Percentiles rank a stretch among this genome's conserved stretches.
These are phyloP conservation scores for Leptogaster cylindrica DNA, from an alignment of 2,888 invertebrate species.

Conservation along the genomic window DNA sequence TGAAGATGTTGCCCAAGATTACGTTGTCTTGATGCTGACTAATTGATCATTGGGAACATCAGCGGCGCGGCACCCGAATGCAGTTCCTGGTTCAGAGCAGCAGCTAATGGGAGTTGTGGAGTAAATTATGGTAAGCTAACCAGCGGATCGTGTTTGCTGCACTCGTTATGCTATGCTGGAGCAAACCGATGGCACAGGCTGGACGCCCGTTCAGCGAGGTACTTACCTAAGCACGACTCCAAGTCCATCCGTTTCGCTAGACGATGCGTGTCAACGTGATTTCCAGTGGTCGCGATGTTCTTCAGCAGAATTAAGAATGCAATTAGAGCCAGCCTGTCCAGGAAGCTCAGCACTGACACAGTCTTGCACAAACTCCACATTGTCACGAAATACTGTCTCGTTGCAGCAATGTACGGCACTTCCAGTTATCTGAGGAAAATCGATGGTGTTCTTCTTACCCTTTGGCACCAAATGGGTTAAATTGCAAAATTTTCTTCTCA, in stretches of 20 bases:
- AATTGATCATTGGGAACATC: too few species aligned
- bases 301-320: constrained; percentile 39
- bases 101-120: too few species aligned
- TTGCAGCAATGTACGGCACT: neutral
- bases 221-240: constrained; percentile 59
- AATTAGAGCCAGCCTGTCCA: constrained; percentile 28
- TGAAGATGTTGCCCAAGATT: too few species aligned
- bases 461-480: neutral
- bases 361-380: constrained; percentile 12
- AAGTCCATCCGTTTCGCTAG: constrained; percentile 60
- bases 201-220: neutral
- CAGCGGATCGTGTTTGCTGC: neutral
- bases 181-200: neutral
- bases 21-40: too few species aligned
- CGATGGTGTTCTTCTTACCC: constrained; percentile 14
- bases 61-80: too few species aligned
- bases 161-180: neutral
- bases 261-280: constrained; percentile 52
- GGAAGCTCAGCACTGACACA: neutral
- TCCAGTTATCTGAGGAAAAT: constrained; percentile 4
- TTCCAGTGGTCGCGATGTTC: constrained; percentile 41
- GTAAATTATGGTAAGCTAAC: constrained; percentile 5
- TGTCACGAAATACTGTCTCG: neutral
- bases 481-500: constrained; percentile 10
- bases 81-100: too few species aligned